Evolutionary conservation across 2,888 invertebrate genomes (phyloP).

Genomic region (Drosophila siamana): DNA sequence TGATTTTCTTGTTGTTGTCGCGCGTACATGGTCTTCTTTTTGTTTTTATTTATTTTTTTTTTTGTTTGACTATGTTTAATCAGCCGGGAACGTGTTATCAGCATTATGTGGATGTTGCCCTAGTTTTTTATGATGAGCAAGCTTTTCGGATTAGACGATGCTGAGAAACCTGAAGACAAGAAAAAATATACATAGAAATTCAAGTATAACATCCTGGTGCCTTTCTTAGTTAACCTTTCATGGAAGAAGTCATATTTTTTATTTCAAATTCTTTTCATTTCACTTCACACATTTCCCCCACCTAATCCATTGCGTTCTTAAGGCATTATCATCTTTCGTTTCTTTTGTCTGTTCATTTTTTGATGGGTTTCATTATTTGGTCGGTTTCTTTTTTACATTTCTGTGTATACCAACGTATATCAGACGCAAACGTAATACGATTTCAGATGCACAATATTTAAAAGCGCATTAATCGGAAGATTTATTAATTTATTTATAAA

Average conservation of each 20-base stretch:
- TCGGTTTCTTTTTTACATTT: conserved; percentile 8
- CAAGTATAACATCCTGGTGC: conserved; percentile 1
- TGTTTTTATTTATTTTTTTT: conserved; percentile 20
- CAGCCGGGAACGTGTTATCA: conserved; percentile 61
- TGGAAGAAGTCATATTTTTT: not conserved
- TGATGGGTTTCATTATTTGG: conserved; percentile 19
- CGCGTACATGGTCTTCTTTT: conserved; percentile 2
- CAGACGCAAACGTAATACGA: conserved; percentile 9
- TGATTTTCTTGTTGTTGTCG: conserved; percentile 38
- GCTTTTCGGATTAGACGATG: conserved; percentile 5
- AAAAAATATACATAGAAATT: not conserved
- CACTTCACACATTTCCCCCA: not conserved
- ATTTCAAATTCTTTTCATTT: not conserved
- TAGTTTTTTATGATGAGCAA: conserved; percentile 54
- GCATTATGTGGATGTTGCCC: conserved; percentile 59
- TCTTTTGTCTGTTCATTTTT: conserved; percentile 1
- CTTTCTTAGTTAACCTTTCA: not conserved
- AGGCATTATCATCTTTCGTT: conserved; percentile 5
- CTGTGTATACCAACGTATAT: not conserved
- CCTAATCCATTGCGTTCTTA: conserved; percentile 5
- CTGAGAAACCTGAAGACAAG: not conserved
- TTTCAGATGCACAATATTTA: conserved; percentile 28
- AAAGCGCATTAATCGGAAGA: conserved; percentile 32
- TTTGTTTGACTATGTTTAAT: conserved; percentile 57
- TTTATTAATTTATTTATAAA: conserved; percentile 39